Evolutionary conservation across 2,888 invertebrate species (phyloP).

Genomic region (Drosophila infuscata): DNA sequence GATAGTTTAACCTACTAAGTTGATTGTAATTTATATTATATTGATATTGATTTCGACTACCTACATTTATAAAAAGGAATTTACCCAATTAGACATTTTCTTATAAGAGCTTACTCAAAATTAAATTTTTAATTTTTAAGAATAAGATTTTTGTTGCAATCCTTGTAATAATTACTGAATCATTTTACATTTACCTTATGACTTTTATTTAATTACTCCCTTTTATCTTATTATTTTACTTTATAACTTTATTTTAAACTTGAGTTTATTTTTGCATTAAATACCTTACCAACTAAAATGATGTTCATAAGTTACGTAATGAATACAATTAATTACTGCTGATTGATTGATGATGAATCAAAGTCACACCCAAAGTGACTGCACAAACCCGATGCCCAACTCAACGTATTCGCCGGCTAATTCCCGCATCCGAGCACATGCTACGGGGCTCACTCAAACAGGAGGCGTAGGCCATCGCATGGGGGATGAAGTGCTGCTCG

Average conservation of each 20-base stretch:
- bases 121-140: not conserved
- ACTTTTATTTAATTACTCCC: not conserved
- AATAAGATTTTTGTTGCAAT: not conserved
- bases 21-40: not conserved
- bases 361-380: slow-evolving; percentile 6
- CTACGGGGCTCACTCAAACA: slow-evolving; percentile 88
- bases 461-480: slow-evolving; percentile 90
- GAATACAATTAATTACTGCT: slow-evolving; percentile 38
- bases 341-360: slow-evolving; percentile 3
- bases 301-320: slow-evolving; percentile 37
- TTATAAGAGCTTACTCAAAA: not conserved
- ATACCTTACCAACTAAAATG: slow-evolving; percentile 13
- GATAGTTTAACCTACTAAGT: not conserved
- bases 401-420: slow-evolving; percentile 53
- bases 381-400: not conserved
- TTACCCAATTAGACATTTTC: not conserved
- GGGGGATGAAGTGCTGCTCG: slow-evolving; percentile 92
- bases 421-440: slow-evolving; percentile 83
- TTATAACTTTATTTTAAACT: not conserved
- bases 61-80: not conserved
- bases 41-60: not conserved
- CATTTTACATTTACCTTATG: not conserved
- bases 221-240: not conserved
- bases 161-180: not conserved
- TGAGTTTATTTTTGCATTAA: slow-evolving; percentile 5